Conservation (phyloP, 1,140 invertebrate species). For the Samia ricini region DNA sequence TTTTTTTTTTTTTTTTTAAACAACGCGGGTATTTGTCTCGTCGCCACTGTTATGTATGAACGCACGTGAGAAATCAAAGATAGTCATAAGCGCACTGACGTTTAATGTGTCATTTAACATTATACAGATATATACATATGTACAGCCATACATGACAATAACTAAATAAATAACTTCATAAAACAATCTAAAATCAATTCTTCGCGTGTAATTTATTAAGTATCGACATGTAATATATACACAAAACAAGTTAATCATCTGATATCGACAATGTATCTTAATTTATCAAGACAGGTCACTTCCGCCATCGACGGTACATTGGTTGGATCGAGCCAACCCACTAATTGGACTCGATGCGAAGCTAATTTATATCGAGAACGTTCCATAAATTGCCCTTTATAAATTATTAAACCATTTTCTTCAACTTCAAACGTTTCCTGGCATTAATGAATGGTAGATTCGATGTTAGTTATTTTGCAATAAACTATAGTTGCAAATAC, state of each 20-base stretch:
- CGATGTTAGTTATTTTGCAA: too few species aligned
- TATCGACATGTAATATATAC: background rate
- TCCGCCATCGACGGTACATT: background rate
- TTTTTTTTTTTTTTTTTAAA: background rate
- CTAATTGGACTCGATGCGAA: background rate
- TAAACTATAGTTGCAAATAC: too few species aligned
- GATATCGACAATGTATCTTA: constrained; percentile 3
- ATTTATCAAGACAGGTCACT: constrained; percentile 5
- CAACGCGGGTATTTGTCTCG: background rate
- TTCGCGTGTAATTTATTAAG: background rate
- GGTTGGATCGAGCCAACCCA: background rate
- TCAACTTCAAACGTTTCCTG: background rate
- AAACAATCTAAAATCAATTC: too few species aligned
- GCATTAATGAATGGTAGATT: too few species aligned
- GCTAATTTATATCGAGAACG: constrained; percentile 1
- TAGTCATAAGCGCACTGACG: background rate
- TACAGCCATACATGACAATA: too few species aligned
- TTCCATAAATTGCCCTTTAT: background rate
- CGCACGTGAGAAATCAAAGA: background rate
- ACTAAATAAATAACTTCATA: too few species aligned
- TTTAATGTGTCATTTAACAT: background rate
- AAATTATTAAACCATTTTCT: background rate
- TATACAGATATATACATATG: background rate
- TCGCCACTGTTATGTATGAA: constrained; percentile 3
- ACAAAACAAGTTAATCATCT: background rate